phyloP scores from a whole-genome alignment of 2,888 invertebrate species.

The Zygaena filipendulae region DNA sequence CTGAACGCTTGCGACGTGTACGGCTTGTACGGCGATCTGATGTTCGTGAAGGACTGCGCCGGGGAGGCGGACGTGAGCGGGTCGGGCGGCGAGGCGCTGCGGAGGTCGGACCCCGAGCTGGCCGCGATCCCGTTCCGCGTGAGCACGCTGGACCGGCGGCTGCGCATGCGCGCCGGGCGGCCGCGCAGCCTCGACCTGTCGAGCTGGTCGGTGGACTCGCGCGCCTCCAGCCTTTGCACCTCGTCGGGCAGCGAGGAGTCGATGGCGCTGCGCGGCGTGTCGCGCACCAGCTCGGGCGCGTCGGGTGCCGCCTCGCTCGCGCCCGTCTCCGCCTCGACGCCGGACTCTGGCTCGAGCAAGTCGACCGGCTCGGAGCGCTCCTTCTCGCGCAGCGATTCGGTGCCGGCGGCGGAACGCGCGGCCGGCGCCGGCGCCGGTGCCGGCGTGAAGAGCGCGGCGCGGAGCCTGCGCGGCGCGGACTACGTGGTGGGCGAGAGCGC shows the following conservation, averaged over 20 bases:
- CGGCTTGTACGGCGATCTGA: slow-evolving; percentile 88
- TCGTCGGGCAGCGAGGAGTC: slow-evolving; percentile 90
- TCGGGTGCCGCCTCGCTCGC: slow-evolving; percentile 71
- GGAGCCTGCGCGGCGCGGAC: slow-evolving; percentile 51
- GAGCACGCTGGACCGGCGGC: slow-evolving; percentile 81
- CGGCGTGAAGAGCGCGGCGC: slow-evolving; percentile 32
- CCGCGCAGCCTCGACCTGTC: slow-evolving; percentile 85
- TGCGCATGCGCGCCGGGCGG: slow-evolving; percentile 84
- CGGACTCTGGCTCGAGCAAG: slow-evolving; percentile 49
- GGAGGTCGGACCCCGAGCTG: slow-evolving; percentile 86
- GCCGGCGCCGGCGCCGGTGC: slow-evolving; percentile 19
- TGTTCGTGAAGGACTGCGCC: slow-evolving; percentile 89
- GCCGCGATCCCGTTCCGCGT: slow-evolving; percentile 86
- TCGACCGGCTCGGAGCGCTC: slow-evolving; percentile 51
- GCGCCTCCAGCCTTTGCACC: slow-evolving; percentile 82
- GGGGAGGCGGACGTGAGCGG: slow-evolving; percentile 79
- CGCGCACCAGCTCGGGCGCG: slow-evolving; percentile 80
- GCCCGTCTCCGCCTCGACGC: slow-evolving; percentile 59
- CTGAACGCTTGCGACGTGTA: slow-evolving; percentile 85
- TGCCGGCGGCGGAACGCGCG: slow-evolving; percentile 25
- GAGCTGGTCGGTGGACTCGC: slow-evolving; percentile 89
- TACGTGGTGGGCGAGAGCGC: slow-evolving; percentile 51
- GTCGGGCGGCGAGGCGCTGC: slow-evolving; percentile 78
- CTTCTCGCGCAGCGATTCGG: slow-evolving; percentile 39
- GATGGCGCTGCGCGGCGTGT: slow-evolving; percentile 78